A percentile compares a stretch with the other conserved stretches of the same genome.
phyloP scores from a whole-genome alignment of 2,113 vertebrate genomes.

The Passerina amoena region DNA sequence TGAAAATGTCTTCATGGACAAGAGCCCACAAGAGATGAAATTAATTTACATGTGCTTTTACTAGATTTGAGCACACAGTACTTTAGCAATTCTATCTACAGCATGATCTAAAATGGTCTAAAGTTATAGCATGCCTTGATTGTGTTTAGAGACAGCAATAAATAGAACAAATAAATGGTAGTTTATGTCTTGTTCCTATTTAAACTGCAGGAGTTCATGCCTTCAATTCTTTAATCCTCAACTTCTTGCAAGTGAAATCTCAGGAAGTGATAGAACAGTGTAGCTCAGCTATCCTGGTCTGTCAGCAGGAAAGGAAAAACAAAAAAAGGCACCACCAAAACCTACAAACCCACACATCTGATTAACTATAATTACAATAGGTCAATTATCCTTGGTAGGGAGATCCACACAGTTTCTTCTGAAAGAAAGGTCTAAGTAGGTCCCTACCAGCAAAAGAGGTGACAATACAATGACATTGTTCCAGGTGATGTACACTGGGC shows the following conservation, averaged over 20 bases:
- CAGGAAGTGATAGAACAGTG: neutral
- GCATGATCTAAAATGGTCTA: neutral
- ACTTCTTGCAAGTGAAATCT: neutral
- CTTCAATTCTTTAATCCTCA: neutral
- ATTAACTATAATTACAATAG: neutral
- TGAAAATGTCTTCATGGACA: neutral
- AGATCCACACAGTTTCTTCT: neutral
- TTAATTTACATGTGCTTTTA: neutral
- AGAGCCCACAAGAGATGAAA: neutral
- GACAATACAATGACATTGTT: rapidly evolving
- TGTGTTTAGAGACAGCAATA: neutral
- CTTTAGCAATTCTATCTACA: neutral
- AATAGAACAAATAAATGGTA: neutral
- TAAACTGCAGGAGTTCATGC: neutral
- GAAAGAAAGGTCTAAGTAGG: neutral
- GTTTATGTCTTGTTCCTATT: neutral
- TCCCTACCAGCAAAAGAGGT: neutral
- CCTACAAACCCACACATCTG: neutral
- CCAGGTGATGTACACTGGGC: rapidly evolving
- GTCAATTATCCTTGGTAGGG: neutral
- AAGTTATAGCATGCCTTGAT: neutral
- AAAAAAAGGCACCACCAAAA: neutral
- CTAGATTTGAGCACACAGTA: neutral
- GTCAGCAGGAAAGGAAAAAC: neutral
- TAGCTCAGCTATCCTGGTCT: neutral